Conservation (phyloP, 1,140 invertebrate genomes). For the Zeugodacus cucurbitae region DNA sequence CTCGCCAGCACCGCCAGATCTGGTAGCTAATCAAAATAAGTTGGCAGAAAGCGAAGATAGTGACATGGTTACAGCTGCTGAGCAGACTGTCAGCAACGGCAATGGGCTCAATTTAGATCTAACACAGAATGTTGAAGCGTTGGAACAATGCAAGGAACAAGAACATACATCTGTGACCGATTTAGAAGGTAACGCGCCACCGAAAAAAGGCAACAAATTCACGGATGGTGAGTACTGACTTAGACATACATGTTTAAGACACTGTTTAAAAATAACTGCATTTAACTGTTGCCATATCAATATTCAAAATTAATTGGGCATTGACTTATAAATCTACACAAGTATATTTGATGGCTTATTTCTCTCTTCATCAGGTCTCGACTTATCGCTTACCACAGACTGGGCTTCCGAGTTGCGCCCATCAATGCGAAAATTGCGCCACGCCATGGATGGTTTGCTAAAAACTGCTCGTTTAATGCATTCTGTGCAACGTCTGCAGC, state of each 20-base stretch:
- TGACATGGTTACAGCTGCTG: not conserved
- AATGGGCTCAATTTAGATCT: slow-evolving; percentile 61
- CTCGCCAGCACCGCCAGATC: slow-evolving; percentile 58
- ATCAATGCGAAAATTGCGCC: slow-evolving; percentile 82
- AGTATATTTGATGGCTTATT: too few relatives aligned
- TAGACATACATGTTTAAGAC: not conserved
- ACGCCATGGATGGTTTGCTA: slow-evolving; percentile 82
- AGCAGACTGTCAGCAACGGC: slow-evolving; percentile 5
- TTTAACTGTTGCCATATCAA: too few relatives aligned
- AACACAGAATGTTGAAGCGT: slow-evolving; percentile 53
- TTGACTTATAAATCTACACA: too few relatives aligned
- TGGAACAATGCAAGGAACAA: not conserved
- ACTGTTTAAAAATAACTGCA: not conserved
- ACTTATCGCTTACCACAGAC: slow-evolving; percentile 72
- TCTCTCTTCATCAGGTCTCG: slow-evolving; percentile 59
- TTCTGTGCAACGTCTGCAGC: slow-evolving; percentile 85
- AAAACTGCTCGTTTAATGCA: slow-evolving; percentile 88
- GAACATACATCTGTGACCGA: not conserved
- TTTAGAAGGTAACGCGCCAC: not conserved
- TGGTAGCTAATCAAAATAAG: slow-evolving; percentile 67
- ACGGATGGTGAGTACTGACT: slow-evolving; percentile 69
- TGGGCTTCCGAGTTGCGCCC: slow-evolving; percentile 82
- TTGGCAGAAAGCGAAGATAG: not conserved
- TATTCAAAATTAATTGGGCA: too few relatives aligned
- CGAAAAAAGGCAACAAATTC: slow-evolving; percentile 75